phyloP scores from a whole-genome alignment of 1,140 invertebrate genomes.

The Magallana angulata region DNA sequence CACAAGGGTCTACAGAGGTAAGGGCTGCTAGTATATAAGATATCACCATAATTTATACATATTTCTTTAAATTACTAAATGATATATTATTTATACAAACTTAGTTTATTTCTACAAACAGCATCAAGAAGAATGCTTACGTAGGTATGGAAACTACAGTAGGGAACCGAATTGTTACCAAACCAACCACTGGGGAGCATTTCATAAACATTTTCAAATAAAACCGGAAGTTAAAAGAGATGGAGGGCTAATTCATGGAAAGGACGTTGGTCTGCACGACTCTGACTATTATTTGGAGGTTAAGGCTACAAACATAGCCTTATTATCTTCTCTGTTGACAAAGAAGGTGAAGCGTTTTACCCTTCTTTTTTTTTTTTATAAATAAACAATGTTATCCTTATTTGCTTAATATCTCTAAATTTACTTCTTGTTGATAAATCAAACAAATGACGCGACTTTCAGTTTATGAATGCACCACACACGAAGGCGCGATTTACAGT shows the following conservation, averaged over 20 bases:
- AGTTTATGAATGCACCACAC: too few relatives aligned
- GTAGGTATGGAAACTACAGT: conserved; percentile 43
- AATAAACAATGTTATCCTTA: too few relatives aligned
- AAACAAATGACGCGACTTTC: too few relatives aligned
- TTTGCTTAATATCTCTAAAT: too few relatives aligned
- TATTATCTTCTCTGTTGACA: conserved; percentile 49
- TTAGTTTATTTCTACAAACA: background rate
- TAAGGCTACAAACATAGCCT: conserved; percentile 60
- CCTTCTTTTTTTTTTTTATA: background rate
- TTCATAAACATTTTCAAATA: conserved; percentile 62
- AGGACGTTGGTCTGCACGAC: conserved; percentile 59
- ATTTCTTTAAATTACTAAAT: too few relatives aligned
- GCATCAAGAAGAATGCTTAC: conserved; percentile 49
- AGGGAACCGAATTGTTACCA: conserved; percentile 62
- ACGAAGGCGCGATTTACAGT: too few relatives aligned
- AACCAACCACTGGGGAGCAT: conserved; percentile 55
- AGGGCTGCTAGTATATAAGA: background rate
- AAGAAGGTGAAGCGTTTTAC: conserved; percentile 52
- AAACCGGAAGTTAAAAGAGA: conserved; percentile 47
- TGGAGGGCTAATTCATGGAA: conserved; percentile 56
- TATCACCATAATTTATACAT: too few relatives aligned
- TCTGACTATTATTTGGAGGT: conserved; percentile 65
- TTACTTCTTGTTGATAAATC: too few relatives aligned
- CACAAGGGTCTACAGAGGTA: conserved; percentile 55
- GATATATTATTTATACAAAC: too few relatives aligned